These are phyloP conservation scores for Zygothrica quintamaculata DNA, from an alignment of 2,888 invertebrate species.

Conservation along the genomic window DNA sequence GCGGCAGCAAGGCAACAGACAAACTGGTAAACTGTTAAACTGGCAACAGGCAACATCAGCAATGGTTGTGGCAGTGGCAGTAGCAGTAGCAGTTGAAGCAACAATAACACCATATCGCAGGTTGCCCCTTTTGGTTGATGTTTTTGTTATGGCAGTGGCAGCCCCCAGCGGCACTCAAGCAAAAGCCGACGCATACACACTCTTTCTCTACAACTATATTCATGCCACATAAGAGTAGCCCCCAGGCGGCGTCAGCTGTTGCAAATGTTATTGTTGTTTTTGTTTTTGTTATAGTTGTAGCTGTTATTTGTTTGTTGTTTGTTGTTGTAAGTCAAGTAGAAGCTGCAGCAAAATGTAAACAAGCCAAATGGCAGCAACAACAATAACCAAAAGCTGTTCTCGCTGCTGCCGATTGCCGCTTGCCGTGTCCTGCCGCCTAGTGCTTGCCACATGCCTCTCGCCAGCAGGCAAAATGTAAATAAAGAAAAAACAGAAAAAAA, in stretches of 20 bases:
- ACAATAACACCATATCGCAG: constrained; percentile 59
- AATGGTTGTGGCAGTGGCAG: constrained; percentile 6
- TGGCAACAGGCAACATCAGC: constrained; percentile 15
- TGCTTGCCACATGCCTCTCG: no score
- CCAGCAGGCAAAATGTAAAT: constrained; percentile 73
- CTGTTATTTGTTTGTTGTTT: constrained; percentile 21
- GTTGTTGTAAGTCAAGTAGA: constrained; percentile 71
- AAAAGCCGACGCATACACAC: constrained; percentile 35
- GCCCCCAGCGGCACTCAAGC: constrained; percentile 49
- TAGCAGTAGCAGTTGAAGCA: constrained; percentile 19
- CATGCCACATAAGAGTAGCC: constrained; percentile 18
- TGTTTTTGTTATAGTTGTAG: constrained; percentile 24
- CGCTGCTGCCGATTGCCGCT: no score
- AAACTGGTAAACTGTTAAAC: not conserved
- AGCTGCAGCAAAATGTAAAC: constrained; percentile 73
- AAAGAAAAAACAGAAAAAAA: no score
- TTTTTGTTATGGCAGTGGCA: constrained; percentile 56
- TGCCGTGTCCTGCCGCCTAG: no score
- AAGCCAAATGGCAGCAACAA: constrained; percentile 51
- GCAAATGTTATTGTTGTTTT: constrained; percentile 24
- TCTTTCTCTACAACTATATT: not conserved
- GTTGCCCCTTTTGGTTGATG: constrained; percentile 43
- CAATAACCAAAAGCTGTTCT: constrained; percentile 28
- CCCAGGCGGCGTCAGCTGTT: constrained; percentile 65
- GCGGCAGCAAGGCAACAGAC: constrained; percentile 22